Evolutionary conservation across 2,113 vertebrate genomes (phyloP).

Genomic region (Bambusicola thoracicus): DNA sequence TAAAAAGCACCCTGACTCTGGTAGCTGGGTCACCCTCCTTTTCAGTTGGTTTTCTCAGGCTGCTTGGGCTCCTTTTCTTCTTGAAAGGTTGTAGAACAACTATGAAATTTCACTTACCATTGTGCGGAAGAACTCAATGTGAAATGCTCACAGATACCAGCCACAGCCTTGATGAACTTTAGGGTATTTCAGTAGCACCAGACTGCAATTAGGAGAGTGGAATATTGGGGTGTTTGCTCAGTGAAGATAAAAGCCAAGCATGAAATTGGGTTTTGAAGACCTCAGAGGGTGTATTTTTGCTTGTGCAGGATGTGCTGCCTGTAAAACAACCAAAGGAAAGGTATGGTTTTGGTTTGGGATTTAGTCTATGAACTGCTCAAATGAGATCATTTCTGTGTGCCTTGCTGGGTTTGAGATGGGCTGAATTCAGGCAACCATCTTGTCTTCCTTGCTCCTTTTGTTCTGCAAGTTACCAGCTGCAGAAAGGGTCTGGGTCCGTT

Average conservation of each 20-base stretch:
- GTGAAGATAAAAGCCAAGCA: rapidly evolving
- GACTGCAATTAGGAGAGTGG: rapidly evolving
- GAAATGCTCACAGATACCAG: background rate
- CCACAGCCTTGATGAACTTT: background rate
- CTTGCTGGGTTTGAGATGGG: background rate
- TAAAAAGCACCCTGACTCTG: background rate
- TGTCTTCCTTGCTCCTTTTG: background rate
- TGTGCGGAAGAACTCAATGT: background rate
- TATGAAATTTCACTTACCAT: rapidly evolving
- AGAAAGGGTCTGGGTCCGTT: background rate
- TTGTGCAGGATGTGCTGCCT: background rate
- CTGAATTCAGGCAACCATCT: background rate
- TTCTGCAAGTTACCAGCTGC: background rate
- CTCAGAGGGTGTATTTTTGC: background rate
- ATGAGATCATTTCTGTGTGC: background rate
- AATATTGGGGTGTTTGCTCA: background rate
- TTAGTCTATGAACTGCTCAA: background rate
- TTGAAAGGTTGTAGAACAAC: background rate
- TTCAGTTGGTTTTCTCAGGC: background rate
- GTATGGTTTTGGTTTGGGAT: background rate
- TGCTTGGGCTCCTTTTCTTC: background rate
- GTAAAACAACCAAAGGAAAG: background rate
- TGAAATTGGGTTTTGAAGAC: background rate
- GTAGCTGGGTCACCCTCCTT: rapidly evolving
- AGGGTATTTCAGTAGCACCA: background rate